Percentiles rank a stretch among this genome's conserved stretches.
Evolutionary conservation across 2,888 invertebrate genomes (phyloP).

Genomic region (Dromius quadrimaculatus): DNA sequence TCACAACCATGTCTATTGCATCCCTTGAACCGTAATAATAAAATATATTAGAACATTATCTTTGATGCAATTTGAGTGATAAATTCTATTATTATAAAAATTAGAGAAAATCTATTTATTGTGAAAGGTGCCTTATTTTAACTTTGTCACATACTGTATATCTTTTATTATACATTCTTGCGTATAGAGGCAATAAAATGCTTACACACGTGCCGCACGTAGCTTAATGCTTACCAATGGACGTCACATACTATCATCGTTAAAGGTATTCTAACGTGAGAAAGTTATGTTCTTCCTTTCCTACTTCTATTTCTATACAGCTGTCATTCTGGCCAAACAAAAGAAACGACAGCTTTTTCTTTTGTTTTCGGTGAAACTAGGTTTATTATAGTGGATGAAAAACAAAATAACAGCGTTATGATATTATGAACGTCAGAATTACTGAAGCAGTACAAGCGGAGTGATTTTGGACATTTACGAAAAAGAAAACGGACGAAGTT

Average conservation of each 20-base stretch:
- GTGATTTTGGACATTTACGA: conserved; percentile 17
- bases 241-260: background rate
- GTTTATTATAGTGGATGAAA: conserved; percentile 41
- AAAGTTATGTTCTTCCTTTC: conserved; percentile 31
- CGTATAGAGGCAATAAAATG: conserved; percentile 9
- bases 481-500: background rate
- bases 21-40: too few relatives aligned
- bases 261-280: conserved; percentile 35
- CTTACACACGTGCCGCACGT: conserved; percentile 10
- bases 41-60: too few relatives aligned
- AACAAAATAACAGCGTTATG: conserved; percentile 34
- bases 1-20: too few relatives aligned
- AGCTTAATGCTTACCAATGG: background rate
- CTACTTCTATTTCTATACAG: background rate
- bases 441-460: conserved; percentile 11
- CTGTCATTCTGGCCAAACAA: conserved; percentile 27
- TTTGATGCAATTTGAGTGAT: too few relatives aligned
- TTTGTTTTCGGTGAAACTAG: conserved; percentile 45
- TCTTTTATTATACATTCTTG: background rate
- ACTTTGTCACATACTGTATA: conserved; percentile 23
- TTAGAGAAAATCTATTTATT: too few relatives aligned
- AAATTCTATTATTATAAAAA: too few relatives aligned
- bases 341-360: conserved; percentile 26
- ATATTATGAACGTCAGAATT: conserved; percentile 34
- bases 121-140: too few relatives aligned